Conservation (phyloP, 2,888 invertebrate species). For the Andrena haemorrhoa region DNA sequence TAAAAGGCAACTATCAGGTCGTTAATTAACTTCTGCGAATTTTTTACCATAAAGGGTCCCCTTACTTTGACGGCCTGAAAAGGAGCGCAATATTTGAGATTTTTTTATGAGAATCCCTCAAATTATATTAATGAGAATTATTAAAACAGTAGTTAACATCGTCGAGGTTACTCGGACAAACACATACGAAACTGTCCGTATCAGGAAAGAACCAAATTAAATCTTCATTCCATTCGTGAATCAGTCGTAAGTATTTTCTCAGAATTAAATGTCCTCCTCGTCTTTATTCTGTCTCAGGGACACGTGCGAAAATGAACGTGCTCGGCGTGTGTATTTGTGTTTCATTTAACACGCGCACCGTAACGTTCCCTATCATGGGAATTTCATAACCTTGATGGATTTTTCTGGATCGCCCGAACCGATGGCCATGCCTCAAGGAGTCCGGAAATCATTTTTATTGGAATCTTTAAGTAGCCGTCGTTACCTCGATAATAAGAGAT, state of each 20-base stretch:
- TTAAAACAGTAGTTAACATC: not conserved
- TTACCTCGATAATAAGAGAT: slow-evolving; percentile 34
- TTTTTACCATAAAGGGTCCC: too few relatives aligned
- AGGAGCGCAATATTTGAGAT: too few relatives aligned
- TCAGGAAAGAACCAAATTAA: slow-evolving; percentile 4
- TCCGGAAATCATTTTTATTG: slow-evolving; percentile 67
- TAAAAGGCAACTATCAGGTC: too few relatives aligned
- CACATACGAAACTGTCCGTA: not conserved
- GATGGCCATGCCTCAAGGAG: slow-evolving; percentile 73
- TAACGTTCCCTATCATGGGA: slow-evolving; percentile 52
- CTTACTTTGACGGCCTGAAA: too few relatives aligned
- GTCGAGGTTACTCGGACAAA: not conserved
- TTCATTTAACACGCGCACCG: slow-evolving; percentile 10
- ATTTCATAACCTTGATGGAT: slow-evolving; percentile 77
- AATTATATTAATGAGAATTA: too few relatives aligned
- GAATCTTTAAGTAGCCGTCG: slow-evolving; percentile 39
- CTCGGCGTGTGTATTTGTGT: slow-evolving; percentile 22
- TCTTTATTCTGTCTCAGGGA: slow-evolving; percentile 61
- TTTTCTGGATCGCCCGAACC: slow-evolving; percentile 73
- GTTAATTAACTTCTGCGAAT: too few relatives aligned
- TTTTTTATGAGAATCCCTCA: too few relatives aligned
- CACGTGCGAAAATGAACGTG: slow-evolving; percentile 26
- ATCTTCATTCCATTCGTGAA: not conserved
- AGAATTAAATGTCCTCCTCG: slow-evolving; percentile 13
- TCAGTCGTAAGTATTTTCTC: slow-evolving; percentile 8